Conservation (phyloP, 2,797 vertebrate species). For the Tinamus major region DNA sequence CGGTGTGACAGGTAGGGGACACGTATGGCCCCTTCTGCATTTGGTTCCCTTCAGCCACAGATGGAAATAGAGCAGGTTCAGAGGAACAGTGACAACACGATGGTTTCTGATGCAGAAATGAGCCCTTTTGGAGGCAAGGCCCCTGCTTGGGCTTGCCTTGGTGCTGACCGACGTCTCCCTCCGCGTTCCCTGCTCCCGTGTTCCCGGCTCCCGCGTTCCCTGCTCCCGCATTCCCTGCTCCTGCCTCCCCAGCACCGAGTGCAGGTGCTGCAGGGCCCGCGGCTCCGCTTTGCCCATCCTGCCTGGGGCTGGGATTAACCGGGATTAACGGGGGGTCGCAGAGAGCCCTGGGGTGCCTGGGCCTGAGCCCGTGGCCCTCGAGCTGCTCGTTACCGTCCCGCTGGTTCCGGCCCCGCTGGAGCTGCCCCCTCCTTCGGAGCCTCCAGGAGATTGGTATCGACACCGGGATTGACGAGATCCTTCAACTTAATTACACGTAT, state of each 20-base stretch:
- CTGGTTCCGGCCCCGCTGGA: not conserved
- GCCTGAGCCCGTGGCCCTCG: accelerated
- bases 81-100: not conserved
- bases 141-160: not conserved
- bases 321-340: accelerated
- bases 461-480: not conserved
- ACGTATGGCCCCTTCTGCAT: accelerated
- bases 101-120: accelerated
- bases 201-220: not conserved
- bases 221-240: not conserved
- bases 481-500: not conserved
- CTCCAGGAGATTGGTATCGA: not conserved
- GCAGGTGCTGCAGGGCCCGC: too few species aligned
- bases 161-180: not conserved
- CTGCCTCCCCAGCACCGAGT: too few species aligned
- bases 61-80: not conserved
- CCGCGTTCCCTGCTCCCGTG: not conserved
- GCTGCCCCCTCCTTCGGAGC: not conserved
- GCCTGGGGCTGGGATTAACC: too few species aligned
- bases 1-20: accelerated
- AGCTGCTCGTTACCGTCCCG: accelerated
- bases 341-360: accelerated
- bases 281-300: too few species aligned
- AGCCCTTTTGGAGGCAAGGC: not conserved
- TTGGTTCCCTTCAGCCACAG: accelerated